Evolutionary conservation across 1,140 invertebrate genomes (phyloP).

Genomic region (Saccostrea echinata): DNA sequence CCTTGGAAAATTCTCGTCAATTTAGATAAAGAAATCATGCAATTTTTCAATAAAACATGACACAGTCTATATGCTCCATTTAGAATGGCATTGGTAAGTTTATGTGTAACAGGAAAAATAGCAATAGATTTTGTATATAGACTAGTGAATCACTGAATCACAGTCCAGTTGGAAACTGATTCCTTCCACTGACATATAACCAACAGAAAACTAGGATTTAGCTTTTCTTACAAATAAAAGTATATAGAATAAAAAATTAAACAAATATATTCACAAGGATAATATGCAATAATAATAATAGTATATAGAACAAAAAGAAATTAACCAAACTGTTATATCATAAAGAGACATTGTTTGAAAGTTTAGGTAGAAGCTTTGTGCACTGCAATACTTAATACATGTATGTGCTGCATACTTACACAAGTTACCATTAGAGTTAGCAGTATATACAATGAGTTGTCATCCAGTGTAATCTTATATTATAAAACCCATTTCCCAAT

Average conservation of each 20-base stretch:
- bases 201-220: background rate
- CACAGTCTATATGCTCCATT: background rate
- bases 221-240: background rate
- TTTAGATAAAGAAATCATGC: background rate
- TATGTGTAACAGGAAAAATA: constrained; percentile 1
- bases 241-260: background rate
- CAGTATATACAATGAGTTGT: background rate
- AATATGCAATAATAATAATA: too few species aligned
- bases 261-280: too few species aligned
- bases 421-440: background rate
- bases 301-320: too few species aligned
- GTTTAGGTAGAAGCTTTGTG: constrained; percentile 10
- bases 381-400: constrained; percentile 2
- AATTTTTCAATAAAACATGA: background rate
- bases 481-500: background rate
- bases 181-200: background rate
- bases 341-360: background rate
- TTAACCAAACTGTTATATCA: background rate
- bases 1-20: background rate
- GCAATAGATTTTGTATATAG: constrained; percentile 10
- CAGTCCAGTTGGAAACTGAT: background rate
- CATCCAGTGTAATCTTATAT: background rate
- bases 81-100: constrained; percentile 2
- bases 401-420: background rate
- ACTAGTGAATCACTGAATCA: background rate